A percentile compares a stretch with the other conserved stretches of the same genome.
These are phyloP conservation scores for Lysiphlebus fabarum DNA, from an alignment of 1,140 invertebrate species.

Conservation along the genomic window DNA sequence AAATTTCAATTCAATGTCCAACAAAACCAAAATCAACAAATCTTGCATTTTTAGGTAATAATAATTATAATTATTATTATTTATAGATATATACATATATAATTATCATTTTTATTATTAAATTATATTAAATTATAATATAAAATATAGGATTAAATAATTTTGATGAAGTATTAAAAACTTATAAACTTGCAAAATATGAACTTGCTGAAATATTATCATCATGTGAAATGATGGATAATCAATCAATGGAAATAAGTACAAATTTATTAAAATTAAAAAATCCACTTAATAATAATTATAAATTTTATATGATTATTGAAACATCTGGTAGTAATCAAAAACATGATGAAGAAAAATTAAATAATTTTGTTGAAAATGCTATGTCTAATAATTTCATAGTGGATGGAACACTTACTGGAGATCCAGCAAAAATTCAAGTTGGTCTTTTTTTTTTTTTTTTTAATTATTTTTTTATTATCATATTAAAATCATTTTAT, in stretches of 20 bases:
- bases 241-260: conserved; percentile 62
- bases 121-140: conserved; percentile 13
- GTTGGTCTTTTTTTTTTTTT: conserved; percentile 46
- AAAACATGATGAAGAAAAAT: conserved; percentile 83
- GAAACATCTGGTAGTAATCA: conserved; percentile 85
- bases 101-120: too few species aligned
- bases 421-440: conserved; percentile 74
- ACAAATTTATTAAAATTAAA: conserved; percentile 62
- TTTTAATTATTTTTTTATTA: too few species aligned
- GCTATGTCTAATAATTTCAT: conserved; percentile 71
- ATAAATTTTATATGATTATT: conserved; percentile 86
- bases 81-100: too few species aligned
- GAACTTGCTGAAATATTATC: conserved; percentile 86
- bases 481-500: too few species aligned
- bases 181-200: conserved; percentile 68
- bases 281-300: conserved; percentile 45
- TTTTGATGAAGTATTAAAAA: conserved; percentile 75
- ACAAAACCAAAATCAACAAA: conserved; percentile 73
- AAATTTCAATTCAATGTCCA: conserved; percentile 87
- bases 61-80: not conserved
- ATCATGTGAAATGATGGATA: conserved; percentile 91
- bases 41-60: conserved; percentile 81
- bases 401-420: conserved; percentile 78
- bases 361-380: conserved; percentile 73
- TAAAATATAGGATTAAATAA: conserved; percentile 66